These are phyloP conservation scores for Solenodon paradoxus DNA, from an alignment of 2,113 vertebrate species.

Conservation along the genomic window DNA sequence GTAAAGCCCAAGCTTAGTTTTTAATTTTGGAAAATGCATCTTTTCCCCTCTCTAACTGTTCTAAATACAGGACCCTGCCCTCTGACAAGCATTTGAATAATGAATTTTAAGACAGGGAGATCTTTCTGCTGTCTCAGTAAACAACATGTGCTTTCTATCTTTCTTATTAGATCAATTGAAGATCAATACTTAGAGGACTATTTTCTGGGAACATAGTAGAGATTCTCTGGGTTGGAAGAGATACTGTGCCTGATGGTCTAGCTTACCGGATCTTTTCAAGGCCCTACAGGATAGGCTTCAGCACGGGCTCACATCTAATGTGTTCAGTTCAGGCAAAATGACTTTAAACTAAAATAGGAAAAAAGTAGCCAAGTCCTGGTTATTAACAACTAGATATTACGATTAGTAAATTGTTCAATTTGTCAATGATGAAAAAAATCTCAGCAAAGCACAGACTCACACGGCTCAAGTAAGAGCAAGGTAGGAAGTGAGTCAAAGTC, in stretches of 20 bases:
- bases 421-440: background rate
- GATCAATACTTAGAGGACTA: background rate
- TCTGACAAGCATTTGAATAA: background rate
- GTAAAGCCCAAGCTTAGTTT: constrained; percentile 20
- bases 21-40: background rate
- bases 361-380: background rate
- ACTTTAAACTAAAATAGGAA: background rate
- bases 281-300: background rate
- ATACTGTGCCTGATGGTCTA: background rate
- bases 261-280: background rate
- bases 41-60: background rate
- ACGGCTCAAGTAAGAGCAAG: background rate
- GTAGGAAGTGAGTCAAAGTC: background rate
- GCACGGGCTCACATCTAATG: background rate
- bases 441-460: background rate
- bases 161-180: background rate
- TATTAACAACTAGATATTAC: background rate
- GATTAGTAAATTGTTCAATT: background rate
- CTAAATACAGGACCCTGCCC: background rate
- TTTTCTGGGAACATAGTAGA: background rate
- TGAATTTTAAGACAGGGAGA: background rate
- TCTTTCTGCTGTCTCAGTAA: background rate
- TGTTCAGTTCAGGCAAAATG: background rate
- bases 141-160: background rate
- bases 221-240: background rate